Conservation (phyloP, 2,888 invertebrate species). For the Artemia sinica region DNA sequence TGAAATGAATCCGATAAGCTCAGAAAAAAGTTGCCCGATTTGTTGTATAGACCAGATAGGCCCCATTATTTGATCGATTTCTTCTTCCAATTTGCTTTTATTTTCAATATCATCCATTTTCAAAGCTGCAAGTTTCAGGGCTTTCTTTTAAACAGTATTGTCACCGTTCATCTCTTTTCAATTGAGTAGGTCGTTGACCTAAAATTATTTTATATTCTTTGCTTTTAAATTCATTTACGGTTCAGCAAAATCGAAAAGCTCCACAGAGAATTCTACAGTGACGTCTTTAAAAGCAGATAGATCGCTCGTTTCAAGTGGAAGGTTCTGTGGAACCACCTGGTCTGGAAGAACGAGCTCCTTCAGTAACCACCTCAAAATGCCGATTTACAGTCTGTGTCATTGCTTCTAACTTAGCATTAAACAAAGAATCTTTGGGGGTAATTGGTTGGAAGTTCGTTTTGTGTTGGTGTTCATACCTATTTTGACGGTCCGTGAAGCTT, state of each 20-base stretch:
- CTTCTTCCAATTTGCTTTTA: too few relatives aligned
- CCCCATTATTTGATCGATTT: too few relatives aligned
- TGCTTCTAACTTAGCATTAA: background rate
- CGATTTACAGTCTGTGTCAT: background rate
- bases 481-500: constrained; percentile 5
- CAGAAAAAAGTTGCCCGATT: too few relatives aligned
- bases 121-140: too few relatives aligned
- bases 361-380: background rate
- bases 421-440: background rate
- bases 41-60: too few relatives aligned
- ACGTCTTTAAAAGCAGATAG: too few relatives aligned
- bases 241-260: background rate
- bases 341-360: background rate
- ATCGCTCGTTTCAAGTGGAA: too few relatives aligned
- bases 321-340: background rate
- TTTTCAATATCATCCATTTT: too few relatives aligned
- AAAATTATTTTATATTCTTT: background rate
- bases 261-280: background rate
- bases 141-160: too few relatives aligned
- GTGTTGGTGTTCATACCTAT: constrained; percentile 6
- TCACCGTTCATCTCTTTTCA: background rate
- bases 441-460: constrained; percentile 3
- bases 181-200: background rate
- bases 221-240: background rate
- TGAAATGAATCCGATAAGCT: too few relatives aligned